Conservation (phyloP, 2,888 invertebrate genomes). For the Nemapogon koenigi region DNA sequence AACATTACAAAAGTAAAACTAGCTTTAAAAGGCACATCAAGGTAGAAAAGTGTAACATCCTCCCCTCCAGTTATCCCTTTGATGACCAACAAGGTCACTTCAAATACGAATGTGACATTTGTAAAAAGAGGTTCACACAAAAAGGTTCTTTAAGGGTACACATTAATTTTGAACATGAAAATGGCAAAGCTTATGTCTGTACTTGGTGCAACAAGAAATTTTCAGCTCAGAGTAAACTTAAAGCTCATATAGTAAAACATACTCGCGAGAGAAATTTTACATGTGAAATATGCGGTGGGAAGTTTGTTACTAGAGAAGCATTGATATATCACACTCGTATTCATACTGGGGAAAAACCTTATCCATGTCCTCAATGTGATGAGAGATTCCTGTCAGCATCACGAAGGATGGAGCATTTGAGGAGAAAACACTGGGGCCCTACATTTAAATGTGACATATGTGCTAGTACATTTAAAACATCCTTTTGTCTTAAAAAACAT, state of each 20-base stretch:
- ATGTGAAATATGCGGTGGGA: constrained; percentile 34
- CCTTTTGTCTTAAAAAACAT: constrained; percentile 29
- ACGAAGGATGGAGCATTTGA: constrained; percentile 36
- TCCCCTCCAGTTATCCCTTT: constrained; percentile 9
- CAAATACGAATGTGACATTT: constrained; percentile 33
- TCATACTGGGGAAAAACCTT: constrained; percentile 48
- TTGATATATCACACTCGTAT: constrained; percentile 45
- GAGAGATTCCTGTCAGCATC: constrained; percentile 38
- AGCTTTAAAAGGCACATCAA: constrained; percentile 40
- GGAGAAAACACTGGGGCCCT: constrained; percentile 30
- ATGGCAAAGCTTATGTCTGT: constrained; percentile 41
- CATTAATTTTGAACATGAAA: constrained; percentile 46
- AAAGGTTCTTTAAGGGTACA: constrained; percentile 45
- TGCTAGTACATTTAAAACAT: constrained; percentile 31
- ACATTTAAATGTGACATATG: constrained; percentile 34
- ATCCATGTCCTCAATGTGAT: constrained; percentile 37
- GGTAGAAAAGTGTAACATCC: constrained; percentile 29
- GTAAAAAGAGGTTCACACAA: constrained; percentile 44
- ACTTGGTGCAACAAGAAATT: constrained; percentile 48
- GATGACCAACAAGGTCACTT: neutral
- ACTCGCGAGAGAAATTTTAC: constrained; percentile 42
- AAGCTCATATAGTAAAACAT: constrained; percentile 46
- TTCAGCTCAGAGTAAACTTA: constrained; percentile 41
- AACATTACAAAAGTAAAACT: constrained; percentile 36
- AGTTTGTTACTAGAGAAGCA: constrained; percentile 44